Evolutionary conservation across 2,888 invertebrate genomes (phyloP).

Genomic region (Subacronicta megacephala): DNA sequence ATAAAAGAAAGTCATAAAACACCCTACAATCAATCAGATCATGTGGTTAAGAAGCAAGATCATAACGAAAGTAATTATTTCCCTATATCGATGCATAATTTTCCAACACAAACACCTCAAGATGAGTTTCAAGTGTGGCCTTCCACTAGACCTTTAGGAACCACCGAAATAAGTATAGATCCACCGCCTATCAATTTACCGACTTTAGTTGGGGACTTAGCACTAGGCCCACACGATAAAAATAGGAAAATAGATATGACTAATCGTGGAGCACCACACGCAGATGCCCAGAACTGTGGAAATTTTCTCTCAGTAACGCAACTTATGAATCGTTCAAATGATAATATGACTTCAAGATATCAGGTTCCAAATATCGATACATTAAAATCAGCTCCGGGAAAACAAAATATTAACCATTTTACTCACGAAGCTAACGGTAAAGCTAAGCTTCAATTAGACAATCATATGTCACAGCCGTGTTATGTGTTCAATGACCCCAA

Average conservation of each 20-base stretch:
- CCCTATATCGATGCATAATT: conserved; percentile 83
- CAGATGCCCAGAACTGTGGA: conserved; percentile 80
- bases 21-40: conserved; percentile 71
- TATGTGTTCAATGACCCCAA: conserved; percentile 81
- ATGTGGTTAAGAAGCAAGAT: conserved; percentile 74
- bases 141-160: conserved; percentile 79
- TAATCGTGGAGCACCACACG: conserved; percentile 68
- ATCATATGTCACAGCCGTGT: conserved; percentile 74
- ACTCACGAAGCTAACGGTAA: conserved; percentile 75
- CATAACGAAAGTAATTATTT: conserved; percentile 80
- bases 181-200: conserved; percentile 86
- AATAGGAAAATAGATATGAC: conserved; percentile 76
- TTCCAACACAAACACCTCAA: conserved; percentile 74
- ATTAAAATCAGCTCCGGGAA: conserved; percentile 67
- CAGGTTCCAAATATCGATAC: conserved; percentile 72
- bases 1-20: conserved; percentile 74
- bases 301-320: conserved; percentile 86
- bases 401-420: conserved; percentile 73
- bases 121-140: conserved; percentile 86
- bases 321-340: conserved; percentile 83
- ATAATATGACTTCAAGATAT: conserved; percentile 76
- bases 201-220: conserved; percentile 84
- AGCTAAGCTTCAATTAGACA: conserved; percentile 72
- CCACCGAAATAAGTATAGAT: conserved; percentile 85
- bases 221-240: conserved; percentile 84